Percentiles rank a stretch among this genome's conserved stretches.
Evolutionary conservation across 2,113 vertebrate genomes (phyloP).

Genomic region (Cygnus buccinator): DNA sequence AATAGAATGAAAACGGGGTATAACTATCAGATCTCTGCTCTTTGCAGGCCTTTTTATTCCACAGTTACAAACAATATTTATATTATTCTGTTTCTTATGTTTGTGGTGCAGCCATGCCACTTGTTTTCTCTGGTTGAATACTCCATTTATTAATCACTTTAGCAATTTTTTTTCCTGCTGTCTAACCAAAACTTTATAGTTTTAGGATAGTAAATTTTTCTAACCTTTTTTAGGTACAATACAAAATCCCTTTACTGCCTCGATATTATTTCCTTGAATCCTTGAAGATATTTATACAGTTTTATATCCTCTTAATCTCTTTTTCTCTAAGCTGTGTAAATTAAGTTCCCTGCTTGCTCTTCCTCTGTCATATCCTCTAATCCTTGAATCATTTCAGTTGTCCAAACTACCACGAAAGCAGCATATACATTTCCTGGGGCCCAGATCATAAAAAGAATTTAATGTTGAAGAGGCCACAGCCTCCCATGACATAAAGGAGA

Average conservation of each 20-base stretch:
- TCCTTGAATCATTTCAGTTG: not conserved
- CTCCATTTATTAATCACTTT: not conserved
- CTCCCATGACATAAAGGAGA: not conserved
- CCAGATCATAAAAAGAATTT: not conserved
- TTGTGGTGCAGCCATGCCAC: not conserved
- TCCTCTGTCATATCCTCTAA: conserved; percentile 10
- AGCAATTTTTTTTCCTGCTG: not conserved
- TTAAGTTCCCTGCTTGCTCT: conserved; percentile 17
- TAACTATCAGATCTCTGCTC: not conserved
- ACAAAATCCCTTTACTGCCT: not conserved
- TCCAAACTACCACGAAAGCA: not conserved
- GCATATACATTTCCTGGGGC: not conserved
- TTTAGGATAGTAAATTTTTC: not conserved
- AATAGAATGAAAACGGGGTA: not conserved
- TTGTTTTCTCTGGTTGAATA: not conserved
- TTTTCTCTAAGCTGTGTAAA: conserved; percentile 26
- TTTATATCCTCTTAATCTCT: conserved; percentile 52
- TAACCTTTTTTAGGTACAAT: not conserved
- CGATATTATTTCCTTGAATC: conserved; percentile 6
- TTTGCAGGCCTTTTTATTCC: not conserved
- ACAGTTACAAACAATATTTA: not conserved
- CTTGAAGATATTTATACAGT: not conserved
- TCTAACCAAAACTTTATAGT: not conserved
- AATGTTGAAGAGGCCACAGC: not conserved
- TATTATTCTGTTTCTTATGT: not conserved